Conservation (phyloP, 2,797 vertebrate species). For the Takifugu rubripes region DNA sequence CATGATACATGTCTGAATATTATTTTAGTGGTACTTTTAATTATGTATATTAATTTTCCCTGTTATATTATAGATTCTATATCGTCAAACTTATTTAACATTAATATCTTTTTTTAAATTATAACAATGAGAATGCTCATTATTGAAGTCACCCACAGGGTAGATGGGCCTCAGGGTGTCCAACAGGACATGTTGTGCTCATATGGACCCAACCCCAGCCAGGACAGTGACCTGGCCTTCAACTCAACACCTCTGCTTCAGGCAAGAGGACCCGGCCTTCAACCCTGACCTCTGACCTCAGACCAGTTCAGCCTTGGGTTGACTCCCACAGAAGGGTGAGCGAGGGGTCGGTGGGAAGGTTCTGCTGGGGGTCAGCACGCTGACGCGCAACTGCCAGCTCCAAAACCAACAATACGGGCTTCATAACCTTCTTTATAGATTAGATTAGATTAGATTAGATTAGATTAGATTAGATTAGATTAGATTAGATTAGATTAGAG, state of each 20-base stretch:
- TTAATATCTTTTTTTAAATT: not conserved
- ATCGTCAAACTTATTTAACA: not conserved
- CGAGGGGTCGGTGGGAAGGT: slow-evolving; percentile 35
- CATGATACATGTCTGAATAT: not conserved
- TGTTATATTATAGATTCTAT: too few relatives aligned
- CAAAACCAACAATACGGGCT: not conserved
- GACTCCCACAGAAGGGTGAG: slow-evolving; percentile 39
- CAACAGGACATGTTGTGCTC: slow-evolving; percentile 22
- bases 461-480: slow-evolving; percentile 8
- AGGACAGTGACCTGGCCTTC: slow-evolving; percentile 42
- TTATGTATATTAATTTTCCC: too few relatives aligned
- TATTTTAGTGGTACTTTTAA: too few relatives aligned
- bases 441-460: slow-evolving; percentile 5
- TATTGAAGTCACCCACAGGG: too few relatives aligned
- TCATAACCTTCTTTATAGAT: not conserved
- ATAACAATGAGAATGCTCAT: too few relatives aligned
- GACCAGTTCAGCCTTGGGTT: slow-evolving; percentile 49
- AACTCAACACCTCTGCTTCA: slow-evolving; percentile 23
- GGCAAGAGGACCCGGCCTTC: slow-evolving; percentile 53
- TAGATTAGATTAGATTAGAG: slow-evolving; percentile 11
- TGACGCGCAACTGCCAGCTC: not conserved
- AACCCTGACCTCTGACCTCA: slow-evolving; percentile 58
- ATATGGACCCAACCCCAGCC: not conserved
- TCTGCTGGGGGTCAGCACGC: not conserved
- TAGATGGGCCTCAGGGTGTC: not conserved